These are phyloP conservation scores for Monochamus saltuarius DNA, from an alignment of 1,140 invertebrate genomes.

Conservation along the genomic window DNA sequence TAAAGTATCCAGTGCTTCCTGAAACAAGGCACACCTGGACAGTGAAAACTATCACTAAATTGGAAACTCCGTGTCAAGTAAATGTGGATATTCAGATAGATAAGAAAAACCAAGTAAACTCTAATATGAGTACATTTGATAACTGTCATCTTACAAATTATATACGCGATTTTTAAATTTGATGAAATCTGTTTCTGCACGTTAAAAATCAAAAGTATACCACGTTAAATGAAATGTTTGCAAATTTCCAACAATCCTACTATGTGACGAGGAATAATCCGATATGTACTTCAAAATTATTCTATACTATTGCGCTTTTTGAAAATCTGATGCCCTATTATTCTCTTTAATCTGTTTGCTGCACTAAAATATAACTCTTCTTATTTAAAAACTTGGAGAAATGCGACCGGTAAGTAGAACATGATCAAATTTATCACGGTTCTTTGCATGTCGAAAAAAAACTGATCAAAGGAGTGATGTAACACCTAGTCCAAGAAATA, in stretches of 20 bases:
- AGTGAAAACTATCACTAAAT: conserved; percentile 35
- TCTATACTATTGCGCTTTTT: too few relatives aligned
- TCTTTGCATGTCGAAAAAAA: too few relatives aligned
- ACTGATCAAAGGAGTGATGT: too few relatives aligned
- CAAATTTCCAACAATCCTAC: conserved; percentile 36
- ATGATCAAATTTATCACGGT: too few relatives aligned
- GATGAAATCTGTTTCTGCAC: conserved; percentile 35
- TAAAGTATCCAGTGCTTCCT: conserved; percentile 11
- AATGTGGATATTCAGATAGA: conserved; percentile 25
- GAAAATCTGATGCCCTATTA: too few relatives aligned
- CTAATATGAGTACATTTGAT: conserved; percentile 21
- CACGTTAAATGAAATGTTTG: conserved; percentile 41
- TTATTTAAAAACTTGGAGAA: too few relatives aligned
- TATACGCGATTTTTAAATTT: conserved; percentile 21
- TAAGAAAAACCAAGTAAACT: conserved; percentile 4
- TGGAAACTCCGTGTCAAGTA: conserved; percentile 19
- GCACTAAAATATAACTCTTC: too few relatives aligned
- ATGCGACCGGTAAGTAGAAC: too few relatives aligned
- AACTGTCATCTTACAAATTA: conserved; percentile 12
- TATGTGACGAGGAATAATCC: conserved; percentile 27
- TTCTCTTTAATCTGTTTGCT: too few relatives aligned
- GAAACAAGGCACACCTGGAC: conserved; percentile 20
- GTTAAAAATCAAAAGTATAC: conserved; percentile 30
- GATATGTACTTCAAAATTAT: conserved; percentile 4
- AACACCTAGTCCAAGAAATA: too few relatives aligned